Evolutionary conservation across 2,888 invertebrate genomes (phyloP).

Genomic region (Choristoneura rosaceana): DNA sequence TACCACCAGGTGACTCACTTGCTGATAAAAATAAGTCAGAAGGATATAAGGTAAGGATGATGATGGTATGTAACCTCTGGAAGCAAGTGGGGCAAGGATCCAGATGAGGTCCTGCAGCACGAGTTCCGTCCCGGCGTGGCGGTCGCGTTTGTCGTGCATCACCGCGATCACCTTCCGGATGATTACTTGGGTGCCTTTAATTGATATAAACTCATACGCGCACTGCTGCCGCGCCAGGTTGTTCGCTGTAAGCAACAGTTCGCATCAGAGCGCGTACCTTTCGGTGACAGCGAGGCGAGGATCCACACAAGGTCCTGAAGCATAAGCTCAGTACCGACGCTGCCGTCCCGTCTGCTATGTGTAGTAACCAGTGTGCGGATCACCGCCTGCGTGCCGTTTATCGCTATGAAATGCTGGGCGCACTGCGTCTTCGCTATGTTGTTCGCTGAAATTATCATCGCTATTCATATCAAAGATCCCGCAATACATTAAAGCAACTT

Average conservation of each 20-base stretch:
- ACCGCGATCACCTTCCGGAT: slow-evolving; percentile 78
- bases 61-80: slow-evolving; percentile 68
- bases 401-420: slow-evolving; percentile 79
- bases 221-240: slow-evolving; percentile 75
- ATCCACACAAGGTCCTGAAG: slow-evolving; percentile 87
- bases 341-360: slow-evolving; percentile 82
- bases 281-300: slow-evolving; percentile 84
- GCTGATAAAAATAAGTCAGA: not conserved
- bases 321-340: slow-evolving; percentile 81
- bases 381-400: slow-evolving; percentile 85
- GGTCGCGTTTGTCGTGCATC: slow-evolving; percentile 78
- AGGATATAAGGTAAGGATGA: slow-evolving; percentile 16
- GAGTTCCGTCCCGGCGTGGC: slow-evolving; percentile 72
- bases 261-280: slow-evolving; percentile 69
- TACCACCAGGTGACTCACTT: too few relatives aligned
- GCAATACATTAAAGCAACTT: not conserved
- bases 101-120: slow-evolving; percentile 84
- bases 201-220: slow-evolving; percentile 76
- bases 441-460: slow-evolving; percentile 77
- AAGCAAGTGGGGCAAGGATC: slow-evolving; percentile 83
- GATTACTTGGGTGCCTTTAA: slow-evolving; percentile 82
- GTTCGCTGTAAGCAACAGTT: slow-evolving; percentile 73
- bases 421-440: slow-evolving; percentile 81
- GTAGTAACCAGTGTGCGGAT: slow-evolving; percentile 82
- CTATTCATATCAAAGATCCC: slow-evolving; percentile 16